phyloP scores from a whole-genome alignment of 2,113 vertebrate species.

The Otolemur garnettii region DNA sequence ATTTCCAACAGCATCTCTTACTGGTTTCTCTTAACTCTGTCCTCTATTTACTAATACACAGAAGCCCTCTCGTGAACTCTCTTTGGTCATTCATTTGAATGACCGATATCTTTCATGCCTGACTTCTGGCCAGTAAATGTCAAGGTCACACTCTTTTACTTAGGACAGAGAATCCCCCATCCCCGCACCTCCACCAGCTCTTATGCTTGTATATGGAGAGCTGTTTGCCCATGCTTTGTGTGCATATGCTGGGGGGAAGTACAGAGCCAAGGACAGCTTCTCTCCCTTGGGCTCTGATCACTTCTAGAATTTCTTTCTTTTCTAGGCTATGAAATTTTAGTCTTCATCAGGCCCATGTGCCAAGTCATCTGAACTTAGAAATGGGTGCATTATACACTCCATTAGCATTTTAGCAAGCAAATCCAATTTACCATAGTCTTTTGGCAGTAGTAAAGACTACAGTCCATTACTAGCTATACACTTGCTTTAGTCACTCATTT shows the following conservation, averaged over 20 bases:
- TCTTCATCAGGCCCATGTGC: not conserved
- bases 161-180: not conserved
- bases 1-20: not conserved
- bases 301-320: conserved; percentile 10
- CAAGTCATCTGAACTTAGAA: not conserved
- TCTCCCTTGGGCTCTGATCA: not conserved
- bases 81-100: not conserved
- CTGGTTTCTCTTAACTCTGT: not conserved
- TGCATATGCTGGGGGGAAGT: not conserved
- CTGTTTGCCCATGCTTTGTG: not conserved
- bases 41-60: not conserved
- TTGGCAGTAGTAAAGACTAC: not conserved
- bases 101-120: not conserved
- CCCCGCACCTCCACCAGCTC: not conserved
- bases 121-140: not conserved
- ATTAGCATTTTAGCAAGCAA: not conserved
- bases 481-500: not conserved
- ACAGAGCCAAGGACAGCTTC: not conserved
- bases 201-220: not conserved
- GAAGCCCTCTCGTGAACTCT: not conserved
- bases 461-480: not conserved
- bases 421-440: not conserved
- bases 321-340: not conserved
- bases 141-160: not conserved
- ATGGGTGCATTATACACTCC: not conserved